Base-by-base conservation (phyloP, 2,888 invertebrate species). In the Hirudinaria manillensis region DNA sequence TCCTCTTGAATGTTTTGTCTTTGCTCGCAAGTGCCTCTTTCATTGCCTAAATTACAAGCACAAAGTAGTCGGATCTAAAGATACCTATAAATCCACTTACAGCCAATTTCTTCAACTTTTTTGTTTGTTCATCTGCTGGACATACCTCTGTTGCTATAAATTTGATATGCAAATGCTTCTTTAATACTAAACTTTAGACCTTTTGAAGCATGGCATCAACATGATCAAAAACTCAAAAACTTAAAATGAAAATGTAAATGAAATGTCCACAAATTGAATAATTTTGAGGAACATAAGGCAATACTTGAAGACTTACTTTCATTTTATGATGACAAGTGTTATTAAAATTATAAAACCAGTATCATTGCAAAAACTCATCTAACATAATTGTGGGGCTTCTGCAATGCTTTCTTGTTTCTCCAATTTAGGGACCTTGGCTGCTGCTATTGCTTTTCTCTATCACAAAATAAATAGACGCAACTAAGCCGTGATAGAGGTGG, bases 101-200 rank as follows among this genome's bases (percentile, higher is more conserved):
- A 61, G 61, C 61, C 29, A 61, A 61, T 61, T 61, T 61, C 29
- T 61, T 61, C 6, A 61, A 10, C 61, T 61, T 61, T n/a, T 61
- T 61, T 16, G 61, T 61, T 29, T 61, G 61, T 61, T 61, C 61
- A 61, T 61, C 61, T 27, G 61, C 61, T 61, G 61, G 61, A n/a
- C 61, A 61, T 24, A 61, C 29, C 19, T 61, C 61, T 61, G 61
- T 61, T 24, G 61, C 61, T 61, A 61, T 16, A 27, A 61, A 61
- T 61, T 27, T 27, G 10, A 29, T n/a, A n/a, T 4, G 3, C 3
- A 45, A 45, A 10, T 45, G 16, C 1, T 45, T 16, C 10, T 16
- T 45, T 45, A 45, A 10, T 10, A 45, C 16, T 45, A 45, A 6
- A 1, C 45, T 45, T 45, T 10, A 45, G 16, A 45, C 13, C 13